Evolutionary conservation across 1,140 invertebrate genomes (phyloP), one percentile per base, ranked within the genome.

Genomic region (Babylonia areolata): DNA sequence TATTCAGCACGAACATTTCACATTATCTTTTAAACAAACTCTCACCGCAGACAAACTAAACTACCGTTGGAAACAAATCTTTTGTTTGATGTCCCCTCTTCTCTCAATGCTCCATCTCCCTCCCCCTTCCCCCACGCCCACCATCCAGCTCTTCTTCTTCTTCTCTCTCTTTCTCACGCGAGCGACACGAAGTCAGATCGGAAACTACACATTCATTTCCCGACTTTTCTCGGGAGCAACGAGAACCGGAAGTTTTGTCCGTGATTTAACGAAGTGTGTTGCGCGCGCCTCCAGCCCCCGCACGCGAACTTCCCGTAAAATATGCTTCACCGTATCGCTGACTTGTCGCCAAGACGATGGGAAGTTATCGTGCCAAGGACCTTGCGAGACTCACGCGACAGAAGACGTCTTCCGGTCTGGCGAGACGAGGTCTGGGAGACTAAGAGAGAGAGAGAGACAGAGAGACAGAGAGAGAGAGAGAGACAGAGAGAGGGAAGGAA

Each of bases 181-280:
- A 31, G 31, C 73, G 6, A 9, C n/a, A n/a, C 39, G 73, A 37
- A 39, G 73, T 37, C 17, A n/a, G 35, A 37, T 20, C 73, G 73
- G 39, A 37, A 37, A 39, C 73, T 77, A 77, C 73, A 64, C 58
- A 64, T 64, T 64, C 58, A 64, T 64, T 64, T 64, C 58, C 58
- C 58, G 58, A 64, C 58, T 64, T 64, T 64, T 64, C 58, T 64
- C 58, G 58, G 58, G 58, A 12, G 58, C 58, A 64, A 64, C 58
- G 58, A 64, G 58, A 64, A 64, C 58, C 58, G 58, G 58, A 64
- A 64, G 58, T 64, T 64, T 64, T 64, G 58, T 64, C 58, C 58
- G 1, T 64, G 58, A 3, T 64, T 64, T 64, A 64, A 64, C 58
- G 58, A 64, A 64, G 58, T 64, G 58, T 64, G 1, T 64, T 64